Percentiles rank a stretch among this genome's conserved stretches.
Evolutionary conservation across 2,113 vertebrate genomes (phyloP).

Genomic region (Bubalus kerabau): DNA sequence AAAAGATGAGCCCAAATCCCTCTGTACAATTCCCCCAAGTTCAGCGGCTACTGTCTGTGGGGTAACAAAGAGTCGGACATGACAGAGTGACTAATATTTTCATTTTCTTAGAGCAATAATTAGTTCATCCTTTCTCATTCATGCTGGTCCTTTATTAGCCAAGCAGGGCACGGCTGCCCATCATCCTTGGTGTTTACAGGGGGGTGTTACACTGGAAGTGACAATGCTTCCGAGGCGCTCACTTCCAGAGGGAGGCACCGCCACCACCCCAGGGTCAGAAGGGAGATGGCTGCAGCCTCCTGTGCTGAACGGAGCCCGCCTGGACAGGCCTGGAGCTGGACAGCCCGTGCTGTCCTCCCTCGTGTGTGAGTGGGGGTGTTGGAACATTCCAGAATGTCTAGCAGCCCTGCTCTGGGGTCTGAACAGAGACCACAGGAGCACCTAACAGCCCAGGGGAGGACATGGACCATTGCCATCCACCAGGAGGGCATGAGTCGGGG

Average conservation of each 20-base stretch:
- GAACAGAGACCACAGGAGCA: not conserved
- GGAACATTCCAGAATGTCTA: not conserved
- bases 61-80: not conserved
- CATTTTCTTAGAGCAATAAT: not conserved
- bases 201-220: not conserved
- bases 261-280: not conserved
- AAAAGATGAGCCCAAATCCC: conserved; percentile 9
- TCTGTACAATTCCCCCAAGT: conserved; percentile 20
- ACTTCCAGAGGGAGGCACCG: not conserved
- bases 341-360: accelerated
- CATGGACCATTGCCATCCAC: not conserved
- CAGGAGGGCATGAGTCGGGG: accelerated
- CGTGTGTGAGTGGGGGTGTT: not conserved
- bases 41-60: not conserved
- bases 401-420: too few species aligned
- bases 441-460: not conserved
- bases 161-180: not conserved
- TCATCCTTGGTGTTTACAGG: not conserved
- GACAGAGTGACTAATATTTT: not conserved
- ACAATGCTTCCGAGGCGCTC: not conserved
- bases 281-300: too few species aligned
- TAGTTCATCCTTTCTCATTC: not conserved
- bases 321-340: not conserved
- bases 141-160: not conserved
- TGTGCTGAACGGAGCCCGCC: not conserved